phyloP scores from a whole-genome alignment of 2,797 vertebrate species.

The Xyrichtys novacula region DNA sequence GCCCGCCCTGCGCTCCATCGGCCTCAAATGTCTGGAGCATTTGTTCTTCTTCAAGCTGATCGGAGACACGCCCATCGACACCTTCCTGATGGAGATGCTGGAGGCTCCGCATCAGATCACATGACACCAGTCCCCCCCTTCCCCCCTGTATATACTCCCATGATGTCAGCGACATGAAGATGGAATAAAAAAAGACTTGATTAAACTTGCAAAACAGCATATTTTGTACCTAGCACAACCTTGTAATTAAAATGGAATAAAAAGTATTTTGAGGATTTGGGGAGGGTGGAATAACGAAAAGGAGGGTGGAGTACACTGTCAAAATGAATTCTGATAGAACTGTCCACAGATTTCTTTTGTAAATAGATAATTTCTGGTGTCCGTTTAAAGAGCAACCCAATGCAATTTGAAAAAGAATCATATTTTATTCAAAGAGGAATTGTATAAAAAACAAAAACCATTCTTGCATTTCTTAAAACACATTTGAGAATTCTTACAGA shows the following conservation, averaged over 20 bases:
- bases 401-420: constrained; percentile 78
- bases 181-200: constrained; percentile 67
- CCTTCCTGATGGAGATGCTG: constrained; percentile 99
- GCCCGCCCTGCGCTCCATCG: constrained; percentile 94
- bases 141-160: constrained; percentile 82
- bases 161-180: constrained; percentile 75
- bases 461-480: constrained; percentile 79
- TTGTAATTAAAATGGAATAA: constrained; percentile 71
- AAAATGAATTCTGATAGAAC: constrained; percentile 77
- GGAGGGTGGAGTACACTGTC: constrained; percentile 49
- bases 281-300: constrained; percentile 26
- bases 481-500: constrained; percentile 82
- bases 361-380: constrained; percentile 85
- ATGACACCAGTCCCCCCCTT: constrained; percentile 79
- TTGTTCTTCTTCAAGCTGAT: constrained; percentile 99
- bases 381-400: constrained; percentile 74
- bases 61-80: constrained; percentile 97
- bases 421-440: constrained; percentile 84
- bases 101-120: constrained; percentile 93
- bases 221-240: constrained; percentile 83
- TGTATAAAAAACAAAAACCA: constrained; percentile 76
- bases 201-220: constrained; percentile 78
- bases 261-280: constrained; percentile 63
- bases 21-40: constrained; percentile 96
- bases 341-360: constrained; percentile 81